phyloP scores from a whole-genome alignment of 2,888 invertebrate species.

The Melipona beecheii region DNA sequence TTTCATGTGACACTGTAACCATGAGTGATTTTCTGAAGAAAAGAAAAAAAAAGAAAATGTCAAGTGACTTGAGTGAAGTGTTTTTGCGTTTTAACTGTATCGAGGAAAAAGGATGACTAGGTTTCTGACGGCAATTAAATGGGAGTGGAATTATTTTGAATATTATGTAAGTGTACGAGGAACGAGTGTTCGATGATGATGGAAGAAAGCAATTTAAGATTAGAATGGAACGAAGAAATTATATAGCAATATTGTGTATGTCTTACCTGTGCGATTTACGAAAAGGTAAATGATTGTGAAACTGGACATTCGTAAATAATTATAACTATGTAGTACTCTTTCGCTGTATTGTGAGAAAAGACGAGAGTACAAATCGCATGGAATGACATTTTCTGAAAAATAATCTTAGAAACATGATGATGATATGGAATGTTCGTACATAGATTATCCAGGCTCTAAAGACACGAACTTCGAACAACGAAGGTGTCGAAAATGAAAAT shows the following conservation, averaged over 20 bases:
- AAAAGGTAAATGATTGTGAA: not conserved
- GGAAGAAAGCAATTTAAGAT: not conserved
- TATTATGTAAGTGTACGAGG: no score
- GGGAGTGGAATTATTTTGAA: not conserved
- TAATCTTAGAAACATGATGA: not conserved
- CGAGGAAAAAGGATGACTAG: no score
- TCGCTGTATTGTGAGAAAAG: not conserved
- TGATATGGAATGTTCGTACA: not conserved
- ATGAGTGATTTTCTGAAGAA: slow-evolving; percentile 17
- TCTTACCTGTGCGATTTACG: not conserved
- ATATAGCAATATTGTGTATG: not conserved
- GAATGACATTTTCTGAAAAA: not conserved
- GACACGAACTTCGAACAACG: slow-evolving; percentile 7
- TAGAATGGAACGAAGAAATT: not conserved
- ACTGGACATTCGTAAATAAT: not conserved
- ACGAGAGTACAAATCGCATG: not conserved
- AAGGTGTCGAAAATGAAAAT: slow-evolving; percentile 1
- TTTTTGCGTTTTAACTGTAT: not conserved
- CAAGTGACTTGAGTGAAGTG: not conserved
- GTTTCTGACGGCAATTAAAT: not conserved
- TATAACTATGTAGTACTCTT: not conserved
- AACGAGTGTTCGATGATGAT: not conserved
- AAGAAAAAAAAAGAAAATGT: not conserved
- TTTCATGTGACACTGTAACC: slow-evolving; percentile 89
- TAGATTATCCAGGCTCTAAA: slow-evolving; percentile 4